Conservation (phyloP, 2,888 invertebrate genomes). For the Rhagophthalmus giganteus region DNA sequence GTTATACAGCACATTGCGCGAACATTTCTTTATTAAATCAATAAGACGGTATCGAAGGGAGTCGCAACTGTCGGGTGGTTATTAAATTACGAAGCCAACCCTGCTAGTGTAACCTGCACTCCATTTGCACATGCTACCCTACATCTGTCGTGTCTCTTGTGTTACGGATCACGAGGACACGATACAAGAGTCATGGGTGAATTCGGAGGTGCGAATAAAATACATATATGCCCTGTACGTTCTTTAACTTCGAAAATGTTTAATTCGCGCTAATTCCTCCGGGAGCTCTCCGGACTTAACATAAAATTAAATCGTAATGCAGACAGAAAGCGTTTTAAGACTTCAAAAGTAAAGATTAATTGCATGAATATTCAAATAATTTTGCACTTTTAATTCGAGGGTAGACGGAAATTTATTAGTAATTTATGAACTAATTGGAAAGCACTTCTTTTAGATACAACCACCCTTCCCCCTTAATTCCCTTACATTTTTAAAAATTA, state of each 20-base stretch:
- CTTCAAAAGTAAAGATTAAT: conserved; percentile 33
- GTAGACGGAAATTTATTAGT: conserved; percentile 32
- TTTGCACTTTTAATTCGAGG: conserved; percentile 30
- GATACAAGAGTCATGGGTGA: background rate
- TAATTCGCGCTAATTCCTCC: conserved; percentile 25
- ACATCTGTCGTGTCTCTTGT: conserved; percentile 19
- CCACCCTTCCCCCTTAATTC: background rate
- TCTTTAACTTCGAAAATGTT: conserved; percentile 6
- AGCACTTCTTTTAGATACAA: conserved; percentile 24
- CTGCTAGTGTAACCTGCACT: conserved; percentile 28
- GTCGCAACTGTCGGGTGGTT: conserved; percentile 46
- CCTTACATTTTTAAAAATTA: background rate
- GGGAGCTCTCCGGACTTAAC: conserved; percentile 22
- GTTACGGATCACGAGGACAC: conserved; percentile 4
- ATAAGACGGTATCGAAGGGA: conserved; percentile 48
- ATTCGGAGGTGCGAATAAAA: conserved; percentile 2
- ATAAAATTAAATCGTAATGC: conserved; percentile 30
- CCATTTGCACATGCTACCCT: conserved; percentile 28
- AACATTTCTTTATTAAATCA: conserved; percentile 54
- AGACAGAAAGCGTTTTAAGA: conserved; percentile 32
- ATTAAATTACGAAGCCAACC: conserved; percentile 51
- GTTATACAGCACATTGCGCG: conserved; percentile 38
- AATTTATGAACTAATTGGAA: conserved; percentile 33
- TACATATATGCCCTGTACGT: background rate
- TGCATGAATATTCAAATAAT: conserved; percentile 32